A percentile compares a stretch with the other conserved stretches of the same genome.
These are phyloP conservation scores for Cladorhizidae sp. DNA, from an alignment of 37 sponge, comb jelly and placozoan genomes.

Conservation along the genomic window DNA sequence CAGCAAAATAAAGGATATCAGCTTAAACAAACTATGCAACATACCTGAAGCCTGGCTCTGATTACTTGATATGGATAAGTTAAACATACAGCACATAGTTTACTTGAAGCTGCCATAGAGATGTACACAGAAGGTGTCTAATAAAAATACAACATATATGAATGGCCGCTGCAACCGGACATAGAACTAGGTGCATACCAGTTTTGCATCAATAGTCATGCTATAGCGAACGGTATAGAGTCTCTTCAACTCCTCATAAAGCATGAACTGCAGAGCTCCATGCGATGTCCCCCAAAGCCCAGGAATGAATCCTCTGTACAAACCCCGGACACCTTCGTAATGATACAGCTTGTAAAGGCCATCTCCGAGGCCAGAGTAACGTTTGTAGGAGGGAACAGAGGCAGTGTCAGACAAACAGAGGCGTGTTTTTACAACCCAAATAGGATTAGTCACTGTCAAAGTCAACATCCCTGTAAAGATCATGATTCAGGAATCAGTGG, in stretches of 20 bases:
- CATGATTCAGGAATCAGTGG: no score
- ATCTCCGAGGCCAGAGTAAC: slow-evolving; percentile 69
- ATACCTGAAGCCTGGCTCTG: slow-evolving; percentile 84
- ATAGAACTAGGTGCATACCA: slow-evolving; percentile 9
- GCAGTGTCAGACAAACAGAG: slow-evolving; percentile 67
- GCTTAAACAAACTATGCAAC: background rate
- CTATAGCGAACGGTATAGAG: slow-evolving; percentile 50
- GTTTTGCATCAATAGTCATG: slow-evolving; percentile 48
- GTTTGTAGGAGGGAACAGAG: slow-evolving; percentile 33
- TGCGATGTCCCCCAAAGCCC: slow-evolving; percentile 93
- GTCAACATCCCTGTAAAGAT: slow-evolving; percentile 63
- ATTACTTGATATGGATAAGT: slow-evolving; percentile 98
- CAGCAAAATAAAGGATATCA: background rate
- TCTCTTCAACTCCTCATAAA: slow-evolving; percentile 92
- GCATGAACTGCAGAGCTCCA: slow-evolving; percentile 93
- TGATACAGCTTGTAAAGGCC: slow-evolving; percentile 72
- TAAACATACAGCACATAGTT: slow-evolving; percentile 72
- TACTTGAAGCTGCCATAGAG: slow-evolving; percentile 84
- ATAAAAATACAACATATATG: background rate
- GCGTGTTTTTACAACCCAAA: slow-evolving; percentile 98
- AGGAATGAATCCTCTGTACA: slow-evolving; percentile 88
- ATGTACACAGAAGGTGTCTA: slow-evolving; percentile 68
- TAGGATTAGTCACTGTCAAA: slow-evolving; percentile 85
- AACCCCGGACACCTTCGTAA: slow-evolving; percentile 82
- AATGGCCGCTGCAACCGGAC: background rate